These are phyloP conservation scores for Siniperca scherzeri DNA, from an alignment of 2,797 vertebrate species.

Conservation along the genomic window DNA sequence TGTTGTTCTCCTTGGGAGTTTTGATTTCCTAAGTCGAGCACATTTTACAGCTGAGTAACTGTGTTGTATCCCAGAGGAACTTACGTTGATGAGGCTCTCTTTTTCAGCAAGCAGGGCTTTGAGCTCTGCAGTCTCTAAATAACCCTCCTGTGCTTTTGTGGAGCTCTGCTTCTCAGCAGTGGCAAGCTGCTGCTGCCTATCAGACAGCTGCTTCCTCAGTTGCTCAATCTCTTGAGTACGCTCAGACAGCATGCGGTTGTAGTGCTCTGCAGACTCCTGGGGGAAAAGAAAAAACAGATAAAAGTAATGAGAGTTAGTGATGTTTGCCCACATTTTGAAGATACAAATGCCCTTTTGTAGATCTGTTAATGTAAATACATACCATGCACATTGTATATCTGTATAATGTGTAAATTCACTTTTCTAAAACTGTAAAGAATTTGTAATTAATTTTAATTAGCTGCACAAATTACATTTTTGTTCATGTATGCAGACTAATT, in stretches of 20 bases:
- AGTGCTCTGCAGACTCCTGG: constrained; percentile 85
- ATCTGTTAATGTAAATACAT: not conserved
- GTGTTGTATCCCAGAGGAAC: constrained; percentile 63
- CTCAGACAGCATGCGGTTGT: constrained; percentile 83
- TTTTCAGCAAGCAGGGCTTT: constrained; percentile 82
- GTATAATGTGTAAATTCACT: not conserved
- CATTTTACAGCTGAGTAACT: constrained; percentile 38
- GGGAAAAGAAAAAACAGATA: constrained; percentile 10
- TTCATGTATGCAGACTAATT: not conserved
- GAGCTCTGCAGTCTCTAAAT: constrained; percentile 80
- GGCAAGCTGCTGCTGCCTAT: constrained; percentile 79
- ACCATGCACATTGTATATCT: not conserved
- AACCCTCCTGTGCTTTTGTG: constrained; percentile 75
- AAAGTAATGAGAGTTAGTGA: not conserved
- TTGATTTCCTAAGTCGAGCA: constrained; percentile 29
- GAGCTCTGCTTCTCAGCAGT: constrained; percentile 76
- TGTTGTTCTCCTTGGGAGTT: constrained; percentile 8
- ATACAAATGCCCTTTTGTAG: not conserved
- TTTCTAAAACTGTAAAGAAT: not conserved
- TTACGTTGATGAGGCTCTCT: constrained; percentile 85
- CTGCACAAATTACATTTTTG: not conserved
- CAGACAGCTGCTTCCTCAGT: constrained; percentile 82
- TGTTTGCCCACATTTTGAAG: not conserved
- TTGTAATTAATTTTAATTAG: not conserved
- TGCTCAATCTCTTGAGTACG: constrained; percentile 84